Evolutionary conservation across 2,797 vertebrate species (phyloP).

Genomic region (Rhyacichthys aspro): DNA sequence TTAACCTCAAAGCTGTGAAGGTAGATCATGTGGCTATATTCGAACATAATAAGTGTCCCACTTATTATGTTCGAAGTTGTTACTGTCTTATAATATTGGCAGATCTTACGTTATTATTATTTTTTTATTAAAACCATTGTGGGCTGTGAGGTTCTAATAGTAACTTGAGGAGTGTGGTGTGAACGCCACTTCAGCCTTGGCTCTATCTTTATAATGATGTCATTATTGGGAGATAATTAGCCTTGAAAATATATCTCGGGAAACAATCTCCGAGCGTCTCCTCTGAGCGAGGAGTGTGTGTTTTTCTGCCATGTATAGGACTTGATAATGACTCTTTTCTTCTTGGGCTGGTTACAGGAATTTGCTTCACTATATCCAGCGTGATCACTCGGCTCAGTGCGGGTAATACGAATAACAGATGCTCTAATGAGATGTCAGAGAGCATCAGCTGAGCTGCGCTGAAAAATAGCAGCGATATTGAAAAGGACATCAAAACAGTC

Average conservation of each 20-base stretch:
- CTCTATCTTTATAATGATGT: conserved; percentile 61
- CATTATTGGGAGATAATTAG: conserved; percentile 69
- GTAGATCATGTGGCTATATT: too few relatives aligned
- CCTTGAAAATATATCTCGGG: conserved; percentile 59
- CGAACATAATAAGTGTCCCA: too few relatives aligned
- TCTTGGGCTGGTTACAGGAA: conserved; percentile 53
- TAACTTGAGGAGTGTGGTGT: conserved; percentile 2
- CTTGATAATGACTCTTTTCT: conserved; percentile 58
- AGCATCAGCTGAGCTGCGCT: conserved; percentile 35
- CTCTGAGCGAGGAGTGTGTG: conserved; percentile 44
- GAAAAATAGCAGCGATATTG: conserved; percentile 22
- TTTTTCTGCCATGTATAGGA: conserved; percentile 59
- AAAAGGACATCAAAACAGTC: conserved; percentile 33
- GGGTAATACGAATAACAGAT: conserved; percentile 44
- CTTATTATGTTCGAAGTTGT: too few relatives aligned
- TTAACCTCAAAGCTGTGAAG: too few relatives aligned
- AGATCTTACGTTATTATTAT: not conserved
- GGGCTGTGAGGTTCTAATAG: not conserved
- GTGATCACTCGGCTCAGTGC: conserved; percentile 38
- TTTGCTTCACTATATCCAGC: conserved; percentile 43
- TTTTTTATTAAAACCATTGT: conserved; percentile 2
- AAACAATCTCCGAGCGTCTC: conserved; percentile 53
- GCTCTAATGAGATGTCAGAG: conserved; percentile 59
- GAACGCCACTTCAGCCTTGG: conserved; percentile 38
- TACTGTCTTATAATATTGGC: too few relatives aligned